Base-by-base conservation (phyloP, 2,888 invertebrate species). In the Drosophila mercatorum region DNA sequence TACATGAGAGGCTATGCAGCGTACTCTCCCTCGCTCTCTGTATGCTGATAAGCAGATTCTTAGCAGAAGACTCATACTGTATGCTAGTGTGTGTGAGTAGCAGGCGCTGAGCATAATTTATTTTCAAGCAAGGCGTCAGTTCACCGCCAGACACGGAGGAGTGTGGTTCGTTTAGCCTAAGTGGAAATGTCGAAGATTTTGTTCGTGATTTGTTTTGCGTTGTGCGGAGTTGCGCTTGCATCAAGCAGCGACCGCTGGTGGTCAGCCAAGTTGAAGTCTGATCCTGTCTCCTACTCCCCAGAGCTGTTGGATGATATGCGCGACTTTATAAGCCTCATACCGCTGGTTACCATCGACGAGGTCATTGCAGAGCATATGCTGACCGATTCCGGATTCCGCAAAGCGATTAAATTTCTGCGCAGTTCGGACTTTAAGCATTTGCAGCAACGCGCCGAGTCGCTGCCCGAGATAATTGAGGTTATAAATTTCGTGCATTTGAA, bases 401-500 rank as follows among this genome's bases (percentile, higher is more conserved):
- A 82, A 47, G 90, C 90, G 2, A 36, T 86, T 5, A 71, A 75
- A 56, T 91, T 81, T 80, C 60, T 91, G 57, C 67, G 78, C 46
- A 88, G 91, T 70, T 59, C 81, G 0, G 80, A 85, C 26, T 91
- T 90, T 55, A 78, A 64, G n/a, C 74, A 72, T 43, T 64, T 91
- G 51, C 68, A 78, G 34, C 67, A 71, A n/a, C 81, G 67, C 46
- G 73, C 78, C 7, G 83, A 91, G 36, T 66, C 78, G 61, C 55
- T 91, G 46, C 91, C 91, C 34, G 91, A 91, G 64, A 76, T 91
- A 36, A 80, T 84, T 63, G 77, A 85, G 43, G 69, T 91, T 64
- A 78, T 91, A 36, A 80, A 88, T 41, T 91, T 78, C 75, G 67
- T 90, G 71, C 91, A 91, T 76, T 69, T 91, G 31, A 86, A 88